Evolutionary conservation across 37 sponge, comb jelly and placozoan genomes (phyloP), one percentile per base, ranked within the genome.

Genomic region (Theonella swinhoei): DNA sequence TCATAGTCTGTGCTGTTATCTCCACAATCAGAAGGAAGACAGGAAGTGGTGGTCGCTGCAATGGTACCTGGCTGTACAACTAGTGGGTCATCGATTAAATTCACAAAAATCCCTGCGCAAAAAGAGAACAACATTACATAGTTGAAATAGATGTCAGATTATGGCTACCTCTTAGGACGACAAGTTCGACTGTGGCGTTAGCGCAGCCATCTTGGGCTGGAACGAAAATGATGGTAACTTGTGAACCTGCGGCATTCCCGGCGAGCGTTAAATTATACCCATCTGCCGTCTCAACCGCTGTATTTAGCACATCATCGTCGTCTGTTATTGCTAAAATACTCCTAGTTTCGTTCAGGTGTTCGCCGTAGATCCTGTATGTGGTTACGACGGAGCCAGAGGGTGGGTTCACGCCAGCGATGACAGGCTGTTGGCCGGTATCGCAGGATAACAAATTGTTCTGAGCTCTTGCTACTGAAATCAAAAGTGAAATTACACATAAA

Each of bases 51-150:
- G 1, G 65, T 63, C 26, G 37, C 5, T 0, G 84, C 43, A 17
- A 80, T 39, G 14, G 94, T 87, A 19, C 91, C 94, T 34, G 84
- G 82, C 42, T 83, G 85, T 0, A 84, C 90, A 19, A n/a, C 39
- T 0, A 35, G 29, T 29, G 26, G 60, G 41, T 71, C 20, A 61
- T 7, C 63, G 25, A 26, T 73, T 76, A 29, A 31, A 39, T 19
- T 59, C 14, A 34, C 0, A 47, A 9, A 42, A 43, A 35, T 1
- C 25, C 28, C 60, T n/a, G n/a, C n/a, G n/a, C n/a, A n/a, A n/a
- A n/a, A n/a, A n/a, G n/a, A n/a, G n/a, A n/a, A n/a, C n/a, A n/a
- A n/a, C n/a, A n/a, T n/a, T n/a, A n/a, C n/a, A n/a, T 24, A 23
- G 30, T 42, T 74, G 54, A 24, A 42, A n/a, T 9, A 11, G 9